phyloP scores from a whole-genome alignment of 2,888 invertebrate genomes.

The Nephrotoma guestfalica region DNA sequence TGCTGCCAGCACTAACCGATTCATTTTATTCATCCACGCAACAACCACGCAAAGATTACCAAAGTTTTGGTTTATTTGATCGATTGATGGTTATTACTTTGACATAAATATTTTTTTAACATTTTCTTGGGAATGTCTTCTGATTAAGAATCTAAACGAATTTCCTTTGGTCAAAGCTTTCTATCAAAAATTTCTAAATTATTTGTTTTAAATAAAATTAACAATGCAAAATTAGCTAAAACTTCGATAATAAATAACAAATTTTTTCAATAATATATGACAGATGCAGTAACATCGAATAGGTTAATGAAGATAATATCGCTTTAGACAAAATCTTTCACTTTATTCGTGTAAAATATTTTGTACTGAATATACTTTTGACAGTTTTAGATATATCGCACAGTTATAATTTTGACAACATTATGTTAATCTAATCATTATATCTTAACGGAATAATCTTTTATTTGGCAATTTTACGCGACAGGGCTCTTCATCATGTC shows the following conservation, averaged over 20 bases:
- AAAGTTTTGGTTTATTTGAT: background rate
- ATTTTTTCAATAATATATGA: background rate
- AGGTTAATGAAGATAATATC: background rate
- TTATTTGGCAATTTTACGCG: background rate
- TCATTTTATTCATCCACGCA: no score
- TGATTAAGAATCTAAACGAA: background rate
- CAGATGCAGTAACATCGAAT: background rate
- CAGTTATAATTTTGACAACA: background rate
- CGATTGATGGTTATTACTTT: background rate
- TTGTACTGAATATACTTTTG: background rate
- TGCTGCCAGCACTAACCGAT: background rate
- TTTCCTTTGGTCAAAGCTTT: background rate
- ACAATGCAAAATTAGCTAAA: background rate
- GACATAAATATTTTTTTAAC: background rate
- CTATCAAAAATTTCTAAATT: background rate
- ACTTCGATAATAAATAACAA: background rate
- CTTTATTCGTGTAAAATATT: background rate
- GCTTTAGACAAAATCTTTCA: background rate
- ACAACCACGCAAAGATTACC: background rate
- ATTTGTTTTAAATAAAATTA: background rate
- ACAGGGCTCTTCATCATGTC: background rate
- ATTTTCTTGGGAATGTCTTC: background rate
- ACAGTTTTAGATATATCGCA: background rate
- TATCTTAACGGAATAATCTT: background rate
- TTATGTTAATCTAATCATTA: background rate